Conservation (phyloP, 2,888 invertebrate genomes). For the Phania funesta region DNA sequence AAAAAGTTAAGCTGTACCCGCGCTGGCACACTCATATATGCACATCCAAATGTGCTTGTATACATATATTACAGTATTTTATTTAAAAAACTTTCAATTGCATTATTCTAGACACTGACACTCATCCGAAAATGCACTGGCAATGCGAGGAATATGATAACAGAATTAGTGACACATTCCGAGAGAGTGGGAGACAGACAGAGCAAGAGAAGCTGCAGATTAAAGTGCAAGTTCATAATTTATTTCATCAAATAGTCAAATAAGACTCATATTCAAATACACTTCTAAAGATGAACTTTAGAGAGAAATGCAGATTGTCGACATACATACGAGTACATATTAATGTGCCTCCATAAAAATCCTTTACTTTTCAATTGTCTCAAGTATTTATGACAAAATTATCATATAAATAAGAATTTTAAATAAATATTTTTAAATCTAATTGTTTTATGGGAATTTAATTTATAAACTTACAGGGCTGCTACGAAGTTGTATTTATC, state of each 20-base stretch:
- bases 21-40: background rate
- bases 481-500: too few relatives aligned
- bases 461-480: too few relatives aligned
- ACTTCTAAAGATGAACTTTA: background rate
- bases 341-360: too few relatives aligned
- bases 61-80: constrained; percentile 3
- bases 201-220: constrained; percentile 5
- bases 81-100: constrained; percentile 39
- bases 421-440: too few relatives aligned
- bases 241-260: constrained; percentile 71
- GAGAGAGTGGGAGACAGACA: too few relatives aligned
- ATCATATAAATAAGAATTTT: too few relatives aligned
- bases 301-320: too few relatives aligned
- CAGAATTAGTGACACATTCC: constrained; percentile 29
- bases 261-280: constrained; percentile 70
- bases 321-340: too few relatives aligned
- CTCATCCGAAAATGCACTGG: constrained; percentile 23
- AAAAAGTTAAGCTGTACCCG: too few relatives aligned
- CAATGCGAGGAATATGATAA: constrained; percentile 47
- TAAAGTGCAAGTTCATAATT: constrained; percentile 68
- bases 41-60: background rate
- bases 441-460: too few relatives aligned
- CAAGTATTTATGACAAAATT: too few relatives aligned
- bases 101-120: constrained; percentile 13
- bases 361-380: too few relatives aligned